Evolutionary conservation across 2,888 invertebrate species (phyloP).

Genomic region (Eulithis prunata): DNA sequence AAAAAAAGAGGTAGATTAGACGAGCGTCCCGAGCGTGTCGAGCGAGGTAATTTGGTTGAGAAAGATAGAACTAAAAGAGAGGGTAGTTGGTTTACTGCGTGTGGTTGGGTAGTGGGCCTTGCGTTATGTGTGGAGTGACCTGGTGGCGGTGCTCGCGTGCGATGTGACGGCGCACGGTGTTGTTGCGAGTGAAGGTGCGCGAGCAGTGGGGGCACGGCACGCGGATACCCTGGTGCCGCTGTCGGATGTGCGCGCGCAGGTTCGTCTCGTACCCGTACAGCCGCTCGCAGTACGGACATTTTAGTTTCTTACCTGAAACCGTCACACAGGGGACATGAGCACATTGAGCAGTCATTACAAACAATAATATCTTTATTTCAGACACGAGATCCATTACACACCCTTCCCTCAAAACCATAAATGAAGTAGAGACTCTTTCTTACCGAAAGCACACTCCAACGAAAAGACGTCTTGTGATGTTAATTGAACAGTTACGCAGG

Average conservation of each 20-base stretch:
- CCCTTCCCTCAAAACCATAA: too few species aligned
- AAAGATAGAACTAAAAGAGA: constrained; percentile 48
- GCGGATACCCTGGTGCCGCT: constrained; percentile 95
- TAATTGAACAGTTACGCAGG: too few species aligned
- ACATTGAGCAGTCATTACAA: too few species aligned
- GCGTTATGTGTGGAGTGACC: constrained; percentile 86
- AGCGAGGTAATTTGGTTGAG: constrained; percentile 77
- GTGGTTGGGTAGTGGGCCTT: constrained; percentile 85
- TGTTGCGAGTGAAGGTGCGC: constrained; percentile 96
- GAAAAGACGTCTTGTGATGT: too few species aligned
- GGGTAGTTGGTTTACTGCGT: constrained; percentile 80
- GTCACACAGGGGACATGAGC: too few species aligned
- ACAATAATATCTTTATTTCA: too few species aligned
- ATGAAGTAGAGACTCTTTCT: too few species aligned
- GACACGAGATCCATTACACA: too few species aligned
- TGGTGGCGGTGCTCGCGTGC: constrained; percentile 94
- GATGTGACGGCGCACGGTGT: constrained; percentile 95
- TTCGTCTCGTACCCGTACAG: constrained; percentile 97
- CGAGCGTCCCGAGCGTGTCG: constrained; percentile 57
- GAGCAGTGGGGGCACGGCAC: constrained; percentile 96
- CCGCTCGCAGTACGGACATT: constrained; percentile 96
- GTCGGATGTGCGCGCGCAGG: constrained; percentile 94
- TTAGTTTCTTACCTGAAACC: constrained; percentile 93
- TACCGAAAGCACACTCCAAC: too few species aligned
- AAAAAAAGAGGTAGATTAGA: constrained; percentile 48